Conservation (phyloP, 2,797 vertebrate species). For the Pithecia hirsuta region DNA sequence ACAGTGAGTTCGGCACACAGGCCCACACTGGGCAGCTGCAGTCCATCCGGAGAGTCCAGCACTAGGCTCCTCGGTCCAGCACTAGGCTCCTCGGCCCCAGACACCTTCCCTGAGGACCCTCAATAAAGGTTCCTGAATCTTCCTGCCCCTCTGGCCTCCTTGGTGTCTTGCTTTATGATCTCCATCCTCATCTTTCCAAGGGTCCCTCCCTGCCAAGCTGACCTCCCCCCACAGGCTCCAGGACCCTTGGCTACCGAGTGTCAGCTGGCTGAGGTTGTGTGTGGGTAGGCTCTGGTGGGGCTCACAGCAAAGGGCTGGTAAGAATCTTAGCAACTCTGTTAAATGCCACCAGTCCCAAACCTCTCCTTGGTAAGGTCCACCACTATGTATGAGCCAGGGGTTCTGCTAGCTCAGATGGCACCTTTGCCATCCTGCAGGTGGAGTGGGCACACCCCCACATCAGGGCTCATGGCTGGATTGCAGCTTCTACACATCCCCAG, state of each 20-base stretch:
- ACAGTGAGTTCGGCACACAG: conserved; percentile 96
- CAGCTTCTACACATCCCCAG: not conserved
- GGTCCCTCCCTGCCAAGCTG: not conserved
- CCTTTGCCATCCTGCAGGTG: not conserved
- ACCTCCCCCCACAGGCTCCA: not conserved
- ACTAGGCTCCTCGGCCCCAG: conserved; percentile 85
- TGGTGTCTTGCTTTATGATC: not conserved
- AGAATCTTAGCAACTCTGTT: not conserved
- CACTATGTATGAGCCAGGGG: not conserved
- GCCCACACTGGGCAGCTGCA: conserved; percentile 98
- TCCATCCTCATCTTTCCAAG: not conserved
- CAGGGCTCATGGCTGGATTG: not conserved
- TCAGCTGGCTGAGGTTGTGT: not conserved
- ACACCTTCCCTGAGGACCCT: conserved; percentile 67
- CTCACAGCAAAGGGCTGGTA: not conserved
- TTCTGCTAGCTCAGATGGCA: not conserved
- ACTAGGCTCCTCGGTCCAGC: conserved; percentile 92
- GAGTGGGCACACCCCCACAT: not conserved
- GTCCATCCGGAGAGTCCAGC: conserved; percentile 97
- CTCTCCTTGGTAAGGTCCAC: not conserved
- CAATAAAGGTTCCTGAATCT: conserved; percentile 85
- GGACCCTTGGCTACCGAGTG: not conserved
- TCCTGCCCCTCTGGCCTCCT: conserved; percentile 28
- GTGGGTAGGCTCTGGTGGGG: not conserved
- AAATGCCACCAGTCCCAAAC: not conserved